These are phyloP conservation scores for Otolemur crassicaudatus DNA, from an alignment of 2,797 vertebrate species.

Conservation along the genomic window DNA sequence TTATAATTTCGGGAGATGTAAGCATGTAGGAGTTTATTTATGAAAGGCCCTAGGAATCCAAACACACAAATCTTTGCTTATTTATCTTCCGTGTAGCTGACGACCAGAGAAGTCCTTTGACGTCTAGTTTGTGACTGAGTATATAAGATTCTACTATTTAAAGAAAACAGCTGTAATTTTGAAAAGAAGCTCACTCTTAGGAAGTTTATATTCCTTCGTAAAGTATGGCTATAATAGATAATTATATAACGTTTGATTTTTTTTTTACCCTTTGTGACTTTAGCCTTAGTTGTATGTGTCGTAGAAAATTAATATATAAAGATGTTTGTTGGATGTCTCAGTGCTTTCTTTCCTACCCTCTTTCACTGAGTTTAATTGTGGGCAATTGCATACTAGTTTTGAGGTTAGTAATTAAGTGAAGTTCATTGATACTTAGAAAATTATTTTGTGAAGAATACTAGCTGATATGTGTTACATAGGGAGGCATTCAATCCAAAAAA, in stretches of 20 bases:
- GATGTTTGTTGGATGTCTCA: background rate
- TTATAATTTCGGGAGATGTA: conserved; percentile 73
- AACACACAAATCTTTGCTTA: conserved; percentile 52
- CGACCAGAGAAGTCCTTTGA: conserved; percentile 59
- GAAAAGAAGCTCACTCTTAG: background rate
- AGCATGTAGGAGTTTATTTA: conserved; percentile 69
- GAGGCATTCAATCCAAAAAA: background rate
- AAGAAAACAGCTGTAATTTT: conserved; percentile 56
- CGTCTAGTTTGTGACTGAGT: conserved; percentile 47
- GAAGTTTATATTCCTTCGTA: background rate
- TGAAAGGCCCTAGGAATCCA: conserved; percentile 67
- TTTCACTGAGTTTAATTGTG: conserved; percentile 12
- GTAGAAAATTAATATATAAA: background rate
- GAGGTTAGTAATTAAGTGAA: conserved; percentile 17
- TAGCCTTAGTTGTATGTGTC: background rate
- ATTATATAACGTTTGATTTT: background rate
- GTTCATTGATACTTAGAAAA: conserved; percentile 37
- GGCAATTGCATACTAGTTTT: background rate
- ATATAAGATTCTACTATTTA: conserved; percentile 51
- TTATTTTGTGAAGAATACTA: conserved; percentile 52
- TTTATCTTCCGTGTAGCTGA: conserved; percentile 65
- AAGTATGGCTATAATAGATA: background rate
- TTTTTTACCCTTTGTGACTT: background rate
- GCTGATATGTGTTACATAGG: background rate
- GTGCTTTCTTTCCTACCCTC: background rate